phyloP scores from a whole-genome alignment of 1,140 invertebrate species.

The Drosophila quadrilineata region DNA sequence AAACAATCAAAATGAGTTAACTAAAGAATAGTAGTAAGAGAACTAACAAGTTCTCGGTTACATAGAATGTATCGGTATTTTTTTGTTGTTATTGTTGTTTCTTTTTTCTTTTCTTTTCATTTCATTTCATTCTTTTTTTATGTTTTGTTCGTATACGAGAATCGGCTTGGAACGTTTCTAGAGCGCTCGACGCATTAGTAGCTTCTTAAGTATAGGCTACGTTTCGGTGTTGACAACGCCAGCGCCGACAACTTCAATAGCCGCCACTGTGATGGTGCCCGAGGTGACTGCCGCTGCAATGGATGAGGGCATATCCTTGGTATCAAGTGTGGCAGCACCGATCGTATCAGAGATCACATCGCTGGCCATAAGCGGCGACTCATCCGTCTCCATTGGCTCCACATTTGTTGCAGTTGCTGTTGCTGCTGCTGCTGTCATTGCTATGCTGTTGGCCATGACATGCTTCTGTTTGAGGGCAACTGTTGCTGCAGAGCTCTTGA shows the following conservation, averaged over 20 bases:
- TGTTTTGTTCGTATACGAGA: conserved; percentile 43
- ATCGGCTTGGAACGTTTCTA: conserved; percentile 36
- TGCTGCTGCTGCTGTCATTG: conserved; percentile 12
- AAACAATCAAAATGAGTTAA: conserved; percentile 14
- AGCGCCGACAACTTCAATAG: conserved; percentile 67
- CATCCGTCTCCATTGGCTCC: conserved; percentile 68
- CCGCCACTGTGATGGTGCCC: conserved; percentile 44
- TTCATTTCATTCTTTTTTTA: too few relatives aligned
- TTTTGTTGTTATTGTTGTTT: conserved; percentile 8
- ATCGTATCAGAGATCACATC: conserved; percentile 48
- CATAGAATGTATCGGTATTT: conserved; percentile 41
- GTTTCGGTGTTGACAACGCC: conserved; percentile 70
- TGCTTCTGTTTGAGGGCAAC: conserved; percentile 36
- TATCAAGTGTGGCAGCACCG: conserved; percentile 42
- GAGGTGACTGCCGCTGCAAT: conserved; percentile 35
- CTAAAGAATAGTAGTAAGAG: conserved; percentile 30
- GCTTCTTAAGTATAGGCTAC: conserved; percentile 81
- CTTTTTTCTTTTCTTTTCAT: too few relatives aligned
- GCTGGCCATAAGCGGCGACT: conserved; percentile 16
- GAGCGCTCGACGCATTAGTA: conserved; percentile 73
- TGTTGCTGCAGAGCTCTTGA: conserved; percentile 31
- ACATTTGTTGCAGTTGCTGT: conserved; percentile 15
- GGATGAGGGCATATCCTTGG: conserved; percentile 42
- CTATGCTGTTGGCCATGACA: conserved; percentile 36
- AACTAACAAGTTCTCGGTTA: conserved; percentile 24